A percentile compares a stretch with the other conserved stretches of the same genome.
phyloP scores from a whole-genome alignment of 2,888 invertebrate species.

The Hydropsyche betteni region DNA sequence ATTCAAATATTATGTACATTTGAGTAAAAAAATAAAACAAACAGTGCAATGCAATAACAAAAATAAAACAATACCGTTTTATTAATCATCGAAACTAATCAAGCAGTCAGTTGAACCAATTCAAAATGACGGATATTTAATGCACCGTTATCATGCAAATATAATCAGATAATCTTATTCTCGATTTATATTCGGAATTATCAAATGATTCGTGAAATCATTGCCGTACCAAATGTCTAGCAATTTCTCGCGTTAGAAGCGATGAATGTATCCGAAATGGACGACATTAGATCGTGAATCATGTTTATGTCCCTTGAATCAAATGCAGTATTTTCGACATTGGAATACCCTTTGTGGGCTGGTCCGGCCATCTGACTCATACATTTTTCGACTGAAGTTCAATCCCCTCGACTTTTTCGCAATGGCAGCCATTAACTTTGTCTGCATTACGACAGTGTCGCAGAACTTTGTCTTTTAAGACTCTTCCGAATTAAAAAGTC shows the following conservation, averaged over 20 bases:
- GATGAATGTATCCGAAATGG: not conserved
- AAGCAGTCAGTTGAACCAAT: no score
- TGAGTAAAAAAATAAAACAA: no score
- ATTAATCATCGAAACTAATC: no score
- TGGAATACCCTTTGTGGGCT: conserved; percentile 8
- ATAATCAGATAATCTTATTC: no score
- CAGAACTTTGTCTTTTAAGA: not conserved
- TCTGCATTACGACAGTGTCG: conserved; percentile 6
- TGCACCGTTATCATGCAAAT: no score
- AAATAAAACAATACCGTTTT: no score
- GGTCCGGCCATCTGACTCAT: conserved; percentile 3
- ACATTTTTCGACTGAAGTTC: conserved; percentile 4
- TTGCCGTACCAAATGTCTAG: not conserved
- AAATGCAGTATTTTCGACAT: conserved; percentile 6
- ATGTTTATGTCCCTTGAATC: conserved; percentile 1
- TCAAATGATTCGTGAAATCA: no score
- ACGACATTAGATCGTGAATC: conserved; percentile 13
- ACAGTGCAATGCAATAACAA: no score
- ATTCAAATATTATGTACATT: no score
- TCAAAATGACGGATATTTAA: no score
- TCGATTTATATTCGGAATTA: no score
- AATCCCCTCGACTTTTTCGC: not conserved
- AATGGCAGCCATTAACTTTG: not conserved
- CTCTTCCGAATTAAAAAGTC: no score
- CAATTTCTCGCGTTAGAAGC: not conserved